These are phyloP conservation scores for Galendromus occidentalis DNA, from an alignment of 1,140 invertebrate genomes.

Conservation along the genomic window DNA sequence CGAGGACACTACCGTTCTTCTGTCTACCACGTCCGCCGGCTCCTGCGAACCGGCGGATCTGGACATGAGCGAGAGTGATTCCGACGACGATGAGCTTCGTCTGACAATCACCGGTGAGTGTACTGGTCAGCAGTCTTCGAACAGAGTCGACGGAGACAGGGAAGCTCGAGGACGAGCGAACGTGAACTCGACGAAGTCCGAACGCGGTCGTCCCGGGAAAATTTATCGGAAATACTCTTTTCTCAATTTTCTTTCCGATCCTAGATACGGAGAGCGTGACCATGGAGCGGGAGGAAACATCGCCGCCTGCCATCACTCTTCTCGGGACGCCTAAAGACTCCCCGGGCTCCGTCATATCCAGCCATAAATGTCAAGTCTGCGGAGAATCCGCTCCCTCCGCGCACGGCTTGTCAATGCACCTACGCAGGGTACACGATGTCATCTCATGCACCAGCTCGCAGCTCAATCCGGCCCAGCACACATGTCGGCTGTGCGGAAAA, in stretches of 20 bases:
- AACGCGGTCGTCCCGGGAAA: no score
- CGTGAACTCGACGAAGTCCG: no score
- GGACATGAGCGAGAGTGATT: not conserved
- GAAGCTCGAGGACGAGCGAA: no score
- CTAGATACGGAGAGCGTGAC: no score
- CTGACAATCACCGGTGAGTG: conserved; percentile 5
- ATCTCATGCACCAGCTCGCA: conserved; percentile 20
- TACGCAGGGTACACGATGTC: conserved; percentile 26
- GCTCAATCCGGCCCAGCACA: conserved; percentile 36
- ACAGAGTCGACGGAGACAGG: no score
- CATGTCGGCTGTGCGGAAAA: conserved; percentile 34
- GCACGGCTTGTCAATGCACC: conserved; percentile 46
- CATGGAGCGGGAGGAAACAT: no score
- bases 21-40: no score
- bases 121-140: no score
- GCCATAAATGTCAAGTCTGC: conserved; percentile 38
- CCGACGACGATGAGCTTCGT: not conserved
- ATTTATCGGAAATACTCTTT: no score
- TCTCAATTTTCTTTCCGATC: no score
- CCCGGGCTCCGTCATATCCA: not conserved
- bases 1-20: not conserved
- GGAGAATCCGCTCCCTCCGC: conserved; percentile 36
- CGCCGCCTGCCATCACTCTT: no score
- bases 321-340: not conserved
- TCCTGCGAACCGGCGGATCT: not conserved